Percentiles rank a stretch among this genome's conserved stretches.
These are phyloP conservation scores for Congeria kusceri DNA, from an alignment of 2,888 invertebrate genomes.

Conservation along the genomic window DNA sequence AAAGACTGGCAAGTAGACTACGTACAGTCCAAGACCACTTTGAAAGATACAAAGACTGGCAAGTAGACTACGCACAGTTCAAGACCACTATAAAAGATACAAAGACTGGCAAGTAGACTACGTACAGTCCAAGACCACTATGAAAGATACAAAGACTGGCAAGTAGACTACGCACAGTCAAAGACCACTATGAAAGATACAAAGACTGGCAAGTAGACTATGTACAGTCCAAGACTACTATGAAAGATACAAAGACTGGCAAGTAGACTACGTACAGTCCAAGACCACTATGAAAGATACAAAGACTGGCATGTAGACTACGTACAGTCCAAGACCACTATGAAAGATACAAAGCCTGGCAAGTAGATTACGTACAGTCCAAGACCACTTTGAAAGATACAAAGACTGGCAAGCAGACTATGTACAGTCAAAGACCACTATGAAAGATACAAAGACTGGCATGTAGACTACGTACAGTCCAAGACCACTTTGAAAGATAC, in stretches of 20 bases:
- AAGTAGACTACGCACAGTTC: slow-evolving; percentile 87
- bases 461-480: slow-evolving; percentile 87
- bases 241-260: too few relatives aligned
- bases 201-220: slow-evolving; percentile 16
- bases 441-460: too few relatives aligned
- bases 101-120: slow-evolving; percentile 16
- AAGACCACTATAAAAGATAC: too few relatives aligned
- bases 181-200: too few relatives aligned
- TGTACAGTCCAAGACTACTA: slow-evolving; percentile 91
- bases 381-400: too few relatives aligned
- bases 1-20: slow-evolving; percentile 16
- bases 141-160: too few relatives aligned
- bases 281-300: too few relatives aligned
- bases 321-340: slow-evolving; percentile 91
- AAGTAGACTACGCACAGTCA: slow-evolving; percentile 87
- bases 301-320: slow-evolving; percentile 15
- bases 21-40: slow-evolving; percentile 91
- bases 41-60: too few relatives aligned
- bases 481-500: too few relatives aligned
- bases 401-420: slow-evolving; percentile 18
- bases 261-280: slow-evolving; percentile 87
- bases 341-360: too few relatives aligned
- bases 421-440: slow-evolving; percentile 91
- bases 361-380: slow-evolving; percentile 87
- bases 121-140: slow-evolving; percentile 91